Base-by-base conservation (phyloP, 37 sponge, comb jelly and placozoan species). In the Haliclona indistincta region DNA sequence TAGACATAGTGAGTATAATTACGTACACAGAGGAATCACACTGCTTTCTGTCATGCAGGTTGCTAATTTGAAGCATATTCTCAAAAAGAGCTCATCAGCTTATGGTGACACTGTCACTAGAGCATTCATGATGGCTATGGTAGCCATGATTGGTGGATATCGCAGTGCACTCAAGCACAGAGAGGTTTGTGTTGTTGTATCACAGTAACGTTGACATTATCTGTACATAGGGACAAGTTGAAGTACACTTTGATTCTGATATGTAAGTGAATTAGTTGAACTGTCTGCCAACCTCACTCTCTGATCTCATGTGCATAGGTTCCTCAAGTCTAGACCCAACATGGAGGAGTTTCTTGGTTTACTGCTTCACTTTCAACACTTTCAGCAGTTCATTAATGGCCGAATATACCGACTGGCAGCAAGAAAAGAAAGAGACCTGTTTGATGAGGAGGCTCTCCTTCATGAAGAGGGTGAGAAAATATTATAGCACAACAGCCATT, bases 321-420 rank as follows among this genome's bases (percentile, higher is more conserved):
- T 93, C 51, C 45, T 85, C 15, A 75, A 73, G 40, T 74, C 83
- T 0, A 77, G 87, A 0, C 84, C 84, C 23, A 55, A 87, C 36
- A 74, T 76, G 80, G 71, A 75, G 43, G 70, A 86, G 32, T 81
- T 94, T 49, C 64, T 94, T 44, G 65, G 56, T 28, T 29, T 78
- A 15, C 80, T 94, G 38, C 80, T 86, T 2, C 91, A 94, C 63
- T 90, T 94, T 51, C 94, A 94, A 49, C 94, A 94, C 79, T 94
- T 94, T 52, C 83, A 93, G 39, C 94, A 94, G 88, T 89, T 94
- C 72, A 73, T 93, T 40, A 78, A 76, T 7, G 63, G 60, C 26
- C 61, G 78, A 23, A 74, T 93, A 25, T 73, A 84, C 47, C 54
- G 66, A 36, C 76, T 85, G 36, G 58, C 63, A 26, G 63, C 63